Conservation (phyloP, 2,113 vertebrate species). For the Irena cyanogastra region DNA sequence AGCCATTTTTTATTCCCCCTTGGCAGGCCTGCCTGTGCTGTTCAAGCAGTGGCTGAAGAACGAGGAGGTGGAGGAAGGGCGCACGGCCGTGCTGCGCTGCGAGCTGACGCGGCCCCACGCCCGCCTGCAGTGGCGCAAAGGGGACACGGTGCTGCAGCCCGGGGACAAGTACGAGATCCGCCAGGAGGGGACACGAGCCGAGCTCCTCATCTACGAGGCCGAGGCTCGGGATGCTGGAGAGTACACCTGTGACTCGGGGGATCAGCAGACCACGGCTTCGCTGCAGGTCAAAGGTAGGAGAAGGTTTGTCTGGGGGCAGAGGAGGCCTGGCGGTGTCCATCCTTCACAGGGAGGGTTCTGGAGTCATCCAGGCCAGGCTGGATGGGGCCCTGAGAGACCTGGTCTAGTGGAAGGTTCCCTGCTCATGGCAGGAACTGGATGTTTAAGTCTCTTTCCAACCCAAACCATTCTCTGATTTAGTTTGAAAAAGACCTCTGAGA, state of each 20-base stretch:
- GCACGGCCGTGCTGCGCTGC: slow-evolving; percentile 8
- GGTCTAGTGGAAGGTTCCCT: not conserved
- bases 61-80: slow-evolving; percentile 56
- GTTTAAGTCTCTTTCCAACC: not conserved
- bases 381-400: not conserved
- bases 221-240: slow-evolving; percentile 71
- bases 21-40: slow-evolving; percentile 8
- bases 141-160: slow-evolving; percentile 45
- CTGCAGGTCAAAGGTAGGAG: slow-evolving; percentile 82
- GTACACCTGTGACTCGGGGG: slow-evolving; percentile 76
- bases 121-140: slow-evolving; percentile 78
- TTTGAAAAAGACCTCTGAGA: not conserved
- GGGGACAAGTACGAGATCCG: slow-evolving; percentile 74
- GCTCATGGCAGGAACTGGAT: no score
- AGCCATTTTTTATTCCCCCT: rapidly evolving
- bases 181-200: slow-evolving; percentile 74
- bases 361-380: not conserved
- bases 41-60: slow-evolving; percentile 73
- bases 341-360: not conserved
- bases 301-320: not conserved
- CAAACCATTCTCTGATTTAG: not conserved
- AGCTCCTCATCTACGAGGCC: slow-evolving; percentile 75
- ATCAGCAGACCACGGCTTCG: slow-evolving; percentile 74
- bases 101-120: slow-evolving; percentile 78
- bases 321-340: not conserved